Evolutionary conservation across 2,113 vertebrate genomes (phyloP), one percentile per base, ranked within the genome.

Genomic region (Isichthys henryi): DNA sequence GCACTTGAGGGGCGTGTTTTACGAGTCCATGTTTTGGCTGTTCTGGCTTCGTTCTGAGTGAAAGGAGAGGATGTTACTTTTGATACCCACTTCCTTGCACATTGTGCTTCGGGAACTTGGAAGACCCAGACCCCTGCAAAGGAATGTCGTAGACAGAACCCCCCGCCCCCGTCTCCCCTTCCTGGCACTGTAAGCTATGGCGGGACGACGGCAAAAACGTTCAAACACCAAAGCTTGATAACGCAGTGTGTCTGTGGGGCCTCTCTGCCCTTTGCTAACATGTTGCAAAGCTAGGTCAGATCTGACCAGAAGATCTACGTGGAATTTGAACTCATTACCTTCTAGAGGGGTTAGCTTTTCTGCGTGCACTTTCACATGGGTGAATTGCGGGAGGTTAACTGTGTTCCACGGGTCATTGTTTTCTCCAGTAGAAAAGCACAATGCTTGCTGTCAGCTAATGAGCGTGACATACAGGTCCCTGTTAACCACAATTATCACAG

Each of bases 11-110:
- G 46, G 88, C 52, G 84, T 56, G 35, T 31, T 88, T 45, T 88
- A n/a, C 35, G 52, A 48, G 50, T 87, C 85, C 21, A 66, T 56
- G 39, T 48, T 87, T 58, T 86, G 83, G 13, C 52, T 77, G 23
- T 58, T 88, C 70, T 87, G 49, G 50, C 53, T 56, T 35, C 35
- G 27, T 31, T 86, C 52, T 10, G 50, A 87, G 31, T 15, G 86
- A 87, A 87, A 53, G 90, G 70, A 89, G 86, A 93, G 92, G 92
- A 87, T 87, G 52, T 58, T 27, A 86, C 52, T 53, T 87, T 58
- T 84, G 91, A 88, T 91, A 90, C 87, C 50, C 88, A 90, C 88
- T 93, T 93, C 90, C 92, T 91, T 91, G 86, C 91, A 92, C 92
- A 91, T 93, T 93, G 91, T 87, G 52, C 35, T 87, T 43, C 56